Conservation (phyloP, 2,113 vertebrate genomes). For the Semnornis frantzii region DNA sequence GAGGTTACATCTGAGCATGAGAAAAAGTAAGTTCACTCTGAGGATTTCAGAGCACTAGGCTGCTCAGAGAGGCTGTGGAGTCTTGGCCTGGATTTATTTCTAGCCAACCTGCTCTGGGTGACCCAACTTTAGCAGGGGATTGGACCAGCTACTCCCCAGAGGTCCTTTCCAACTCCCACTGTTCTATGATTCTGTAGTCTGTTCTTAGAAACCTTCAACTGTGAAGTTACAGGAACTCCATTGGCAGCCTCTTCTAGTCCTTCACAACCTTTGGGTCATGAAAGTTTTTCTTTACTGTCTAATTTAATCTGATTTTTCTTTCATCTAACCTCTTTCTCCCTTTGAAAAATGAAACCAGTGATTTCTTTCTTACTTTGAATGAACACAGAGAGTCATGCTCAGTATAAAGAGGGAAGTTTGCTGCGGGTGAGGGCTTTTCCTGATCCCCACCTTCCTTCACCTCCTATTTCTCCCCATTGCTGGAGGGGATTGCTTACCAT, state of each 20-base stretch:
- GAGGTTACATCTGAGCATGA: no score
- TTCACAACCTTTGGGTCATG: not conserved
- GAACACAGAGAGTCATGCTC: not conserved
- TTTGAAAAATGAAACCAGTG: not conserved
- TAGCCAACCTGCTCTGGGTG: no score
- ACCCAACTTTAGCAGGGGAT: no score
- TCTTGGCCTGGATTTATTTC: no score
- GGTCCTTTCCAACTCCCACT: no score
- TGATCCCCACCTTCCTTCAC: not conserved
- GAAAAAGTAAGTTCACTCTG: no score
- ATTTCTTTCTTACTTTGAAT: not conserved
- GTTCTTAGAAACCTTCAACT: not conserved
- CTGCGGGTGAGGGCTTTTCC: not conserved
- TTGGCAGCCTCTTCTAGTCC: not conserved
- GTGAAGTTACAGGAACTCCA: not conserved
- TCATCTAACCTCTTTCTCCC: not conserved
- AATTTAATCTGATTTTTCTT: not conserved
- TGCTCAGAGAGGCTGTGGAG: no score
- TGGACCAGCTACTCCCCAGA: no score
- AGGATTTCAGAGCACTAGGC: no score
- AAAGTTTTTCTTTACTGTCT: not conserved
- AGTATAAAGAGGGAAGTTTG: not conserved
- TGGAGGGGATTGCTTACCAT: not conserved
- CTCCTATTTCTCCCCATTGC: not conserved
- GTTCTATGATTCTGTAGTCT: not conserved